Evolutionary conservation across 2,888 invertebrate species (phyloP).

Genomic region (Drosophila paracracens): DNA sequence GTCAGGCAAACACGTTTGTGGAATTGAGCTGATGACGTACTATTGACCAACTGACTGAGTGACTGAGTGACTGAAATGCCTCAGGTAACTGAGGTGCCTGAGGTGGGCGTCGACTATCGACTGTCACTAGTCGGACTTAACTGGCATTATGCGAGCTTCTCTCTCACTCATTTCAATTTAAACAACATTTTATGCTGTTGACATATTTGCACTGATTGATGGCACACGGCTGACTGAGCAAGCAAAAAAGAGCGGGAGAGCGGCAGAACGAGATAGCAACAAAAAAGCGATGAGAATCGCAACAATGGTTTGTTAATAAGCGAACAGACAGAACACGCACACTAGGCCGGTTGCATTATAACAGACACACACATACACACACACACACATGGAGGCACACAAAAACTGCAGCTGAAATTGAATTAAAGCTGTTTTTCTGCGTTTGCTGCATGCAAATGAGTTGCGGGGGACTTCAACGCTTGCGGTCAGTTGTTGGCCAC

Average conservation of each 20-base stretch:
- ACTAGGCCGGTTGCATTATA: slow-evolving; percentile 1
- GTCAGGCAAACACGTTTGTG: slow-evolving; percentile 36
- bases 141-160: slow-evolving; percentile 66
- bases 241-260: neutral
- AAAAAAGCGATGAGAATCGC: slow-evolving; percentile 14
- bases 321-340: slow-evolving; percentile 23
- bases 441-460: slow-evolving; percentile 74
- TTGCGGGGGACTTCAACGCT: slow-evolving; percentile 56
- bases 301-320: slow-evolving; percentile 72
- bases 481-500: slow-evolving; percentile 44
- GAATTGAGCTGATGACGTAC: slow-evolving; percentile 51
- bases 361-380: neutral
- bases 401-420: slow-evolving; percentile 60
- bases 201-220: slow-evolving; percentile 68
- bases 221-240: slow-evolving; percentile 21
- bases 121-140: slow-evolving; percentile 61
- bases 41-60: slow-evolving; percentile 42
- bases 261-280: neutral
- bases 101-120: slow-evolving; percentile 54
- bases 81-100: slow-evolving; percentile 21
- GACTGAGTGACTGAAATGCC: slow-evolving; percentile 31
- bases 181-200: slow-evolving; percentile 57
- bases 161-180: slow-evolving; percentile 20
- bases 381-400: slow-evolving; percentile 9
- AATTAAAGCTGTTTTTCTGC: slow-evolving; percentile 72